Evolutionary conservation across 2,113 vertebrate species (phyloP).

Genomic region (Esox niger): DNA sequence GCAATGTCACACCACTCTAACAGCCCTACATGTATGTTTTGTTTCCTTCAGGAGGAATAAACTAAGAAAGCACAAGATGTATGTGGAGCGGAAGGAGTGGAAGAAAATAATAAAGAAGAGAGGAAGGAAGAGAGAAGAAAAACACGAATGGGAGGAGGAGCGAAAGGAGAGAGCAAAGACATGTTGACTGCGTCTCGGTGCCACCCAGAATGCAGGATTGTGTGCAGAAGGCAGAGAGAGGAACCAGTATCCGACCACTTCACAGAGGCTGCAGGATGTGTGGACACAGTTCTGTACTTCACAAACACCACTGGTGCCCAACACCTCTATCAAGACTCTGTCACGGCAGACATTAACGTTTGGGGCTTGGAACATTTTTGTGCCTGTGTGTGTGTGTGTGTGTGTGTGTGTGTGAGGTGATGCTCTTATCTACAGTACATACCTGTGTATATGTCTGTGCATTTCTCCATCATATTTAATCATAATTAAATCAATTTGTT

Average conservation of each 20-base stretch:
- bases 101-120: conserved; percentile 22
- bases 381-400: conserved; percentile 55
- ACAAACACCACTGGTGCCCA: conserved; percentile 69
- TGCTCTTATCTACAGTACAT: conserved; percentile 62
- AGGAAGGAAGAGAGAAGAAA: conserved; percentile 8
- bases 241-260: conserved; percentile 68
- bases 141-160: conserved; percentile 9
- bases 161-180: conserved; percentile 33
- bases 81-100: no score
- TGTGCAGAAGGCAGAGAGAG: conserved; percentile 45
- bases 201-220: conserved; percentile 64
- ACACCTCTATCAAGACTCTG: conserved; percentile 59
- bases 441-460: conserved; percentile 42
- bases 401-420: conserved; percentile 37
- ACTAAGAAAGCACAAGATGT: no score
- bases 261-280: conserved; percentile 63
- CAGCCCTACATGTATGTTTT: not conserved
- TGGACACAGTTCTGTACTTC: conserved; percentile 64
- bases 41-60: no score
- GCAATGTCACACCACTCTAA: conserved; percentile 38
- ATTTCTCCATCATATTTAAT: no score
- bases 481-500: conserved; percentile 10
- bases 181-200: conserved; percentile 56
- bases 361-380: conserved; percentile 62
- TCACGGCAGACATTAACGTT: conserved; percentile 50